These are phyloP conservation scores for Psittacula derbiana DNA, from an alignment of 2,797 vertebrate species.

Conservation along the genomic window DNA sequence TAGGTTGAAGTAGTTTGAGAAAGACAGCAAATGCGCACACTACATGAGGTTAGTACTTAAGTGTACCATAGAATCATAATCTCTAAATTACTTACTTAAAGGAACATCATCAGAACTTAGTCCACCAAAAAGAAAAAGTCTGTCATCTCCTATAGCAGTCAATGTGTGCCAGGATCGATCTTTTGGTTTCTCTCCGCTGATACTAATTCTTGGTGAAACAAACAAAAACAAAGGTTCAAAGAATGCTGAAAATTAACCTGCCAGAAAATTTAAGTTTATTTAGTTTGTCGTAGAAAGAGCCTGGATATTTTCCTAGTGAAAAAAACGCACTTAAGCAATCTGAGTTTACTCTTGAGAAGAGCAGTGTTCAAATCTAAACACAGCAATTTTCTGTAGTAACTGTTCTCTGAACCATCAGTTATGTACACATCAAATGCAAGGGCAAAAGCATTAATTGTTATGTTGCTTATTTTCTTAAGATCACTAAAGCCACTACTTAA, in stretches of 20 bases:
- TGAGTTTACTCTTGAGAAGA: not conserved
- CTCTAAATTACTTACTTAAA: conserved; percentile 83
- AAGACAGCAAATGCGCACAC: not conserved
- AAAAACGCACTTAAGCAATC: not conserved
- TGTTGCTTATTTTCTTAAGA: not conserved
- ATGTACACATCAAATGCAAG: not conserved
- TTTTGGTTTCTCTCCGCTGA: conserved; percentile 80
- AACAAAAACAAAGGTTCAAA: not conserved
- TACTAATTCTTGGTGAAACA: conserved; percentile 68
- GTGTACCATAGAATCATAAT: not conserved
- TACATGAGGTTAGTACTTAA: not conserved
- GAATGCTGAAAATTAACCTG: not conserved
- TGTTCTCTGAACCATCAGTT: not conserved
- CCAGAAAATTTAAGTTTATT: not conserved
- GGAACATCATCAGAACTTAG: conserved; percentile 91
- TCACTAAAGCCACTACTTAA: not conserved
- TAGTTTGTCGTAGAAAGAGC: not conserved
- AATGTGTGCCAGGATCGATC: conserved; percentile 94
- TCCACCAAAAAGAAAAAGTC: conserved; percentile 92
- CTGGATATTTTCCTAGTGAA: not conserved
- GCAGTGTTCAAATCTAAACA: not conserved
- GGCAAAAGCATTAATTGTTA: not conserved
- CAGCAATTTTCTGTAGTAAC: not conserved
- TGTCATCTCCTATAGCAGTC: conserved; percentile 84
- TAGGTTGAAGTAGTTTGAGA: not conserved